Percentiles rank a stretch among this genome's conserved stretches.
These are phyloP conservation scores for Xerus inauris DNA, from an alignment of 2,113 vertebrate genomes.

Conservation along the genomic window DNA sequence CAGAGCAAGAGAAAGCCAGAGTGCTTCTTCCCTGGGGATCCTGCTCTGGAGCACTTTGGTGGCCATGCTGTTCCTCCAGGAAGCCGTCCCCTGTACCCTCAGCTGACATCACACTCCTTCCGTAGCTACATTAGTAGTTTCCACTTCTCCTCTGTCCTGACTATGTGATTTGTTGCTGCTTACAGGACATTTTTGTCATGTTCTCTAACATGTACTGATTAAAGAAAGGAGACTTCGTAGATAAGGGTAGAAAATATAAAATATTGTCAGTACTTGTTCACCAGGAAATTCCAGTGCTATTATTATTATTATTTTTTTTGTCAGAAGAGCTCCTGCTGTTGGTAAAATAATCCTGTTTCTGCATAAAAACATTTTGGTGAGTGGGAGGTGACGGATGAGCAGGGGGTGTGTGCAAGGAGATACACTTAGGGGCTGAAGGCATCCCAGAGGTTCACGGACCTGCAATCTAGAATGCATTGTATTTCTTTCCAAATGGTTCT, in stretches of 20 bases:
- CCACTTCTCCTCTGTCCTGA: not conserved
- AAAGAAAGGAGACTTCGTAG: slow-evolving; percentile 70
- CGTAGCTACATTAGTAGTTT: not conserved
- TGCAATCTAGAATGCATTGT: too few species aligned
- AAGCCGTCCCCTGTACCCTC: not conserved
- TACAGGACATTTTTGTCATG: not conserved
- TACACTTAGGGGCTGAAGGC: not conserved
- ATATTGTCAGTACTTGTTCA: not conserved
- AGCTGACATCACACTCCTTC: accelerated
- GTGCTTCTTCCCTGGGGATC: accelerated
- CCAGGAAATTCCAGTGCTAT: not conserved
- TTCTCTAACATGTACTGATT: slow-evolving; percentile 69
- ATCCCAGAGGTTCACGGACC: not conserved
- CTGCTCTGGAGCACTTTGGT: accelerated
- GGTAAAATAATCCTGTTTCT: not conserved
- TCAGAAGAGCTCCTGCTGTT: not conserved
- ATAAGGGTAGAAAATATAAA: not conserved
- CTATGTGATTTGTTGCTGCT: slow-evolving; percentile 51
- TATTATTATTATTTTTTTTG: not conserved
- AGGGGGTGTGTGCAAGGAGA: not conserved
- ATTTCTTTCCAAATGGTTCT: not conserved
- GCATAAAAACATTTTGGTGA: too few species aligned
- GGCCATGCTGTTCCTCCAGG: accelerated
- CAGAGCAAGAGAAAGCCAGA: not conserved
- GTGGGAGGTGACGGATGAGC: not conserved